Base-by-base conservation (phyloP, 2,888 invertebrate species). In the Tenthredo mesomela region DNA sequence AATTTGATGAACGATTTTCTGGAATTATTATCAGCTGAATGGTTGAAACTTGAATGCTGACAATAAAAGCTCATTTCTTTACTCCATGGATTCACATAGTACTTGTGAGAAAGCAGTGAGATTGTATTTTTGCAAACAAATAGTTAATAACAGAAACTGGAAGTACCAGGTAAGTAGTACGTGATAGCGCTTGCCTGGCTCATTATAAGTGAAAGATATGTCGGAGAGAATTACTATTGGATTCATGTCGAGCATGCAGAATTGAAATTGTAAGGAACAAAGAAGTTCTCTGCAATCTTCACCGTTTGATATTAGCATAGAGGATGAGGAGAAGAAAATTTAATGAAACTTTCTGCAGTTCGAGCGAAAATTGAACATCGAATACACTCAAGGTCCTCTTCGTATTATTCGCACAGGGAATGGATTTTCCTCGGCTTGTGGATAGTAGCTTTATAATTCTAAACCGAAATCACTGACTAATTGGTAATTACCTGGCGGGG, bases 321-420 rank as follows among this genome's bases (percentile, higher is more conserved):
- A 29, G 18, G 1, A 15, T 33, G 18, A 67, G 10, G 21, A 12
- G 9, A 0, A 73, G 15, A 7, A 37, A 37, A 25, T 73, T 43
- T 43, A 73, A 40, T 73, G 43, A 43, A 73, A 73, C 40, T 73
- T 73, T 21, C 29, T 43, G 5, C 12, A 43, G 43, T 73, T 43
- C 43, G 29, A 73, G 71, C 3, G 71, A 25, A 43, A 43, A 73
- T 43, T 40, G 43, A 73, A 73, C 40, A 10, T 73, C 71, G 21
- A 2, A 61, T n/a, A n/a, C 6, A 54, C n/a, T n/a, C n/a, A 18
- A n/a, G 54, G 7, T 6, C 1, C 4, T 18, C n/a, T 7, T n/a
- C 6, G n/a, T n/a, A 54, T n/a, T 54, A 7, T n/a, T n/a, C 6
- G 1, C 7, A 7, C 7, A 6, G 7, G 10, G 25, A n/a, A n/a